Percentiles rank a stretch among this genome's conserved stretches.
Evolutionary conservation across 1,140 invertebrate genomes (phyloP).

Genomic region (Rhopalosiphum padi): DNA sequence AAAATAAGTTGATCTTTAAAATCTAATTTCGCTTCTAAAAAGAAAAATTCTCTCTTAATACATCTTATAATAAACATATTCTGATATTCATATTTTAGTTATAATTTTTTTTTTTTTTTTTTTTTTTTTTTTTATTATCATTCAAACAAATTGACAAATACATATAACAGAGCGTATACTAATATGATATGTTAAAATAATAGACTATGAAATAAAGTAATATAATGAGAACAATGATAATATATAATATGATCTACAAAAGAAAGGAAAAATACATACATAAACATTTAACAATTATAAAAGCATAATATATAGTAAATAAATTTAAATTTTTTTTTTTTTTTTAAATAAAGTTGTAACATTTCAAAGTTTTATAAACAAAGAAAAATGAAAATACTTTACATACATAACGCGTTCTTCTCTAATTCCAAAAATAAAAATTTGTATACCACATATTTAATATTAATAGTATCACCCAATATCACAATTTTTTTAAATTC

Average conservation of each 20-base stretch:
- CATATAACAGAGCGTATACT: too few relatives aligned
- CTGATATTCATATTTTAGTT: neutral
- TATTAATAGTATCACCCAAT: neutral
- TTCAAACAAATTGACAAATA: too few relatives aligned
- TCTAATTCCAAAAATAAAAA: neutral
- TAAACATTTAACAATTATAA: too few relatives aligned
- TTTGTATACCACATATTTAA: neutral
- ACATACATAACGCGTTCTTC: neutral
- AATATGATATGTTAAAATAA: too few relatives aligned
- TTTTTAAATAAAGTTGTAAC: too few relatives aligned
- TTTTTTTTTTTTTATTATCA: too few relatives aligned
- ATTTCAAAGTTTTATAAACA: neutral
- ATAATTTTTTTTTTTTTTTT: neutral
- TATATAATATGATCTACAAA: too few relatives aligned
- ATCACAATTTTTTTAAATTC: neutral
- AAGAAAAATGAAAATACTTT: neutral
- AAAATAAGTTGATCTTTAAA: slow-evolving; percentile 28
- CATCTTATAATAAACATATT: neutral
- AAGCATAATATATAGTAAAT: too few relatives aligned
- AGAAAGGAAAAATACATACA: too few relatives aligned
- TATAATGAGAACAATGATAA: too few relatives aligned
- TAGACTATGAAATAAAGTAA: too few relatives aligned
- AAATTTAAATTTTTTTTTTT: too few relatives aligned
- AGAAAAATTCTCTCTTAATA: neutral
- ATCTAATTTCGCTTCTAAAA: slow-evolving; percentile 44